Evolutionary conservation across 1,140 invertebrate genomes (phyloP), one percentile per base, ranked within the genome.

Genomic region (Drosophila neocordata): DNA sequence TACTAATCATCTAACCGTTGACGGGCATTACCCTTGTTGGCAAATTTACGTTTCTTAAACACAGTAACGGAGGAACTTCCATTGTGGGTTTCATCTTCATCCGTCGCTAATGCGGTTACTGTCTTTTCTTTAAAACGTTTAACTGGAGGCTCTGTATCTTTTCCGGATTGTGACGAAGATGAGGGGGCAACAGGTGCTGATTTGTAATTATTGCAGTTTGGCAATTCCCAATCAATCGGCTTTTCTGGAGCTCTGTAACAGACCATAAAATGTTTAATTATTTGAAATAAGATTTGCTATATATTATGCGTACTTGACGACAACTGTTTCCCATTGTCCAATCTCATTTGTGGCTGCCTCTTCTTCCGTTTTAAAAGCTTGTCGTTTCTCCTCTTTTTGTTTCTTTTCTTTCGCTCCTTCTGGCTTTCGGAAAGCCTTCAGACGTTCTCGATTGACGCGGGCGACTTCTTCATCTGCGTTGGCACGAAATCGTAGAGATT

Each of bases 1-100:
- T 56, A 1, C 52, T 51, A 88, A 4, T 94, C 94, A 41, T 93
- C 93, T 6, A 93, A 76, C 77, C 94, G 92, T 80, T 94, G 92
- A 7, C 95, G 92, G 3, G 93, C 92, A 79, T 93, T 95, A 66
- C 92, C 93, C 69, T 92, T 93, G 15, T 89, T 87, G 11, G 92
- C 91, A 61, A 95, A 92, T 92, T 95, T 95, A 52, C 95, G 88
- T 79, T 94, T 95, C 62, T 95, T 96, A 73, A 96, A 96, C 7
- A 84, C 90, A 20, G 92, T 90, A 2, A 27, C 34, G 13, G 15
- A 34, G n/a, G 24, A 34, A 18, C 53, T 35, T 4, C 53, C 9
- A 35, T 24, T 48, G 41, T 2, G 41, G 15, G 15, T 1, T 4
- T 48, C 41, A 48, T 48, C 41, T 15, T 56, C 53, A 37, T 93